Evolutionary conservation across 2,113 vertebrate genomes (phyloP), one percentile per base, ranked within the genome.

Genomic region (Antennarius striatus): DNA sequence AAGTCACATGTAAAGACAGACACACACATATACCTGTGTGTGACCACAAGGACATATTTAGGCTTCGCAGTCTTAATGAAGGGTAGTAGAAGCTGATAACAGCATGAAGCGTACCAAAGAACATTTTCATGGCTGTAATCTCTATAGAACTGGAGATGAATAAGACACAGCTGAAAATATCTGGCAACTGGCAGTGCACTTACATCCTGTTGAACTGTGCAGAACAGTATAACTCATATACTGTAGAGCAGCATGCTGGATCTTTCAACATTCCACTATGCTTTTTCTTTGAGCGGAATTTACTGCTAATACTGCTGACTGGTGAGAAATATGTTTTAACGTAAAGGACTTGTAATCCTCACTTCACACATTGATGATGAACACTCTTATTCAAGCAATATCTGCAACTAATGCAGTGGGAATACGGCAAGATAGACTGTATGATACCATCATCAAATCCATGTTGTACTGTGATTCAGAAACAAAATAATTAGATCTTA

Each of bases 21-120:
- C n/a, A 29, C 10, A 10, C 22, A 70, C 15, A 29, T 0, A 43
- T 28, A 15, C 32, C 56, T 32, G 9, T 50, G 46, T 15, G 32
- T 53, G 46, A 17, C 67, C 29, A 62, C n/a, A n/a, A 60, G 59
- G 69, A 48, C 71, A 75, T 67, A 81, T 68, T 80, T 76, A 22
- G 65, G 80, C 80, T 83, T 80, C 79, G 76, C 73, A 77, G 71
- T 79, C 69, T 77, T 58, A 76, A 32, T 52, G 72, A 51, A 50
- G 10, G 56, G 71, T 79, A 68, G 65, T 66, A 73, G 62, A 6
- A 58, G 50, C 55, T 70, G 66, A 84, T 73, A 79, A 74, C 9
- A 43, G 42, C 42, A 43, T 43, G 42, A 43, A 43, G 42, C 11
- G 42, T 62, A 58, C 62, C 62, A 72, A 79, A 60, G 68, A 58